Evolutionary conservation across 2,888 invertebrate genomes (phyloP).

Genomic region (Chloroclysta siterata): DNA sequence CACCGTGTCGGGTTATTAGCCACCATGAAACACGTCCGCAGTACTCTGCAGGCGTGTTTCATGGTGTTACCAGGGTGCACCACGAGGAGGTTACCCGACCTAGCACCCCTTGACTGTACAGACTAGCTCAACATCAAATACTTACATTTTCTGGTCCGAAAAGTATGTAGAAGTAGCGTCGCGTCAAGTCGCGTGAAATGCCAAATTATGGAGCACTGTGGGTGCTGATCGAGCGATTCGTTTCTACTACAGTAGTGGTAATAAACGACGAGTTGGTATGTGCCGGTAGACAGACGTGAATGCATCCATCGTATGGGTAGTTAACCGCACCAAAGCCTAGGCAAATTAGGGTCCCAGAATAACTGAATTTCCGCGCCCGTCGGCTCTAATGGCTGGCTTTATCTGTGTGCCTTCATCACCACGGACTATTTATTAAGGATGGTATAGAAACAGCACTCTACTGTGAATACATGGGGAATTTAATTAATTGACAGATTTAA

Average conservation of each 20-base stretch:
- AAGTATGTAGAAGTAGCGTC: too few species aligned
- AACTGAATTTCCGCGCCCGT: constrained; percentile 30
- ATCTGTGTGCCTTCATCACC: constrained; percentile 13
- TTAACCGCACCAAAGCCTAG: constrained; percentile 38
- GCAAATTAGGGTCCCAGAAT: constrained; percentile 29
- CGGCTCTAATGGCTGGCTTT: constrained; percentile 15
- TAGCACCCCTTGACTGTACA: too few species aligned
- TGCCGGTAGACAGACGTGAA: constrained; percentile 3
- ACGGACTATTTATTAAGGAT: constrained; percentile 7
- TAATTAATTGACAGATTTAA: background rate
- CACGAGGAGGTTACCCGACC: too few species aligned
- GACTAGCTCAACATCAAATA: too few species aligned
- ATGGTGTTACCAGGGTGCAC: too few species aligned
- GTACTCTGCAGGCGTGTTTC: too few species aligned
- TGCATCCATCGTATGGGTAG: constrained; percentile 13
- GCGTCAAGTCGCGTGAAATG: too few species aligned
- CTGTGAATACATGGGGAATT: background rate
- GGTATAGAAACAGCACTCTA: background rate
- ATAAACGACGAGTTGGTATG: background rate
- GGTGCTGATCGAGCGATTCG: too few species aligned
- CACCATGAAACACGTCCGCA: too few species aligned
- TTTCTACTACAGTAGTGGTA: background rate
- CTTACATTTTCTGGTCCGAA: too few species aligned
- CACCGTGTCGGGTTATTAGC: too few species aligned
- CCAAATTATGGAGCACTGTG: too few species aligned